Conservation (phyloP, 2,888 invertebrate species). For the Rutpela maculata region DNA sequence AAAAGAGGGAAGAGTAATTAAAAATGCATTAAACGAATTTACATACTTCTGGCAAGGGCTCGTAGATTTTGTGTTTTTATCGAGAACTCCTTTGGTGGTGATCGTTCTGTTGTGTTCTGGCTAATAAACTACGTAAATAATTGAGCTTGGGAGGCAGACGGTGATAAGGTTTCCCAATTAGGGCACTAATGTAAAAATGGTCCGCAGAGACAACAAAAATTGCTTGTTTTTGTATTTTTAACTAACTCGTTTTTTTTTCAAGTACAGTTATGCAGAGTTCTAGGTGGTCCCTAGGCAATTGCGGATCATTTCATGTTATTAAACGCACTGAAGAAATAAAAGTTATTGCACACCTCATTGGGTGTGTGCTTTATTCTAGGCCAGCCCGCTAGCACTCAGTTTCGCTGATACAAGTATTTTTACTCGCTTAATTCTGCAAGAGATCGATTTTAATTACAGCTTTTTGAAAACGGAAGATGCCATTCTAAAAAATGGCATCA, state of each 20-base stretch:
- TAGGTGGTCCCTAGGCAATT: no score
- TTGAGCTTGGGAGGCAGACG: constrained; percentile 26
- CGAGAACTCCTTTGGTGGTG: constrained; percentile 42
- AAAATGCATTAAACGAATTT: constrained; percentile 41
- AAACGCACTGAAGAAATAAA: no score
- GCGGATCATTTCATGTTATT: no score
- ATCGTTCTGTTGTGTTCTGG: constrained; percentile 33
- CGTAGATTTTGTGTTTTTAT: constrained; percentile 17
- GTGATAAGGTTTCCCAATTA: constrained; percentile 22
- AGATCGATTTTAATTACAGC: no score
- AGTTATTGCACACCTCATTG: no score
- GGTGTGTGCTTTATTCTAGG: no score
- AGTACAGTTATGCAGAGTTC: neutral
- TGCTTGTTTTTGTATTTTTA: constrained; percentile 7
- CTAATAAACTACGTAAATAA: constrained; percentile 40
- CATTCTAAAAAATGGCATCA: no score
- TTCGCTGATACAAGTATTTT: no score
- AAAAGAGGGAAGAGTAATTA: constrained; percentile 23
- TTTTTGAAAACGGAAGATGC: no score
- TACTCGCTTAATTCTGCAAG: no score
- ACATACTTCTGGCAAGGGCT: constrained; percentile 20
- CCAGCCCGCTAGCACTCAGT: no score
- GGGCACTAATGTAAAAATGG: constrained; percentile 18
- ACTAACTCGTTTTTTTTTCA: neutral
- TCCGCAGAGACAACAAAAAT: constrained; percentile 21